These are phyloP conservation scores for Paramacrobiotus metropolitanus DNA, from an alignment of 1,140 invertebrate genomes.

Conservation along the genomic window DNA sequence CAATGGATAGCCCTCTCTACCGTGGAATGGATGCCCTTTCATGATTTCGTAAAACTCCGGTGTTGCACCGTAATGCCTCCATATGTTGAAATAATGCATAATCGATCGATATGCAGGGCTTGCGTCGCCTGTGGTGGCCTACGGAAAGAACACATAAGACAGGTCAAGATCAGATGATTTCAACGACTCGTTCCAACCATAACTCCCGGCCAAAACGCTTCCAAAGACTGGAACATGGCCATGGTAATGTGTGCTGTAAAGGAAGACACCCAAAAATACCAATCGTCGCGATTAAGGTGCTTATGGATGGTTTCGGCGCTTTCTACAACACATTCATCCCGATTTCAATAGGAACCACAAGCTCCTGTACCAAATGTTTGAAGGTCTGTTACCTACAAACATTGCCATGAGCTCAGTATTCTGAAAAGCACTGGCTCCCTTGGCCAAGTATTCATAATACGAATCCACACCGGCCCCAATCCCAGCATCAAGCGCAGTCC, in stretches of 20 bases:
- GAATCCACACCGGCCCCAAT: constrained; percentile 65
- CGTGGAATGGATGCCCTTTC: constrained; percentile 17
- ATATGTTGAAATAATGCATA: constrained; percentile 29
- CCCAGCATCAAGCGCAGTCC: constrained; percentile 87
- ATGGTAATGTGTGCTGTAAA: constrained; percentile 80
- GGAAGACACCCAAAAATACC: constrained; percentile 19
- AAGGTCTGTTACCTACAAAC: constrained; percentile 42
- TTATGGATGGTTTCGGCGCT: constrained; percentile 52
- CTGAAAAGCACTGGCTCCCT: constrained; percentile 48
- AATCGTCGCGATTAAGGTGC: constrained; percentile 68
- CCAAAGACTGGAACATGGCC: constrained; percentile 88
- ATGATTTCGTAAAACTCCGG: constrained; percentile 90
- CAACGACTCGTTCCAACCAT: constrained; percentile 37
- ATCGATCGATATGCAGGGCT: constrained; percentile 51
- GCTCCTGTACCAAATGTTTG: no score
- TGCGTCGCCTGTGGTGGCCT: constrained; percentile 46
- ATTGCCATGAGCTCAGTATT: constrained; percentile 68
- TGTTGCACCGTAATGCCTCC: constrained; percentile 84
- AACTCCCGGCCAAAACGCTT: constrained; percentile 94
- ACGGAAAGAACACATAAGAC: no score
- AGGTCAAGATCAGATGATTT: no score
- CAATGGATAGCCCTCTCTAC: constrained; percentile 74
- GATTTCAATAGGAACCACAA: no score
- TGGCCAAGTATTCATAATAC: constrained; percentile 94
- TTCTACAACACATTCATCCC: no score